Conservation (phyloP, 2,797 vertebrate genomes). For the Falco novaeseelandiae region DNA sequence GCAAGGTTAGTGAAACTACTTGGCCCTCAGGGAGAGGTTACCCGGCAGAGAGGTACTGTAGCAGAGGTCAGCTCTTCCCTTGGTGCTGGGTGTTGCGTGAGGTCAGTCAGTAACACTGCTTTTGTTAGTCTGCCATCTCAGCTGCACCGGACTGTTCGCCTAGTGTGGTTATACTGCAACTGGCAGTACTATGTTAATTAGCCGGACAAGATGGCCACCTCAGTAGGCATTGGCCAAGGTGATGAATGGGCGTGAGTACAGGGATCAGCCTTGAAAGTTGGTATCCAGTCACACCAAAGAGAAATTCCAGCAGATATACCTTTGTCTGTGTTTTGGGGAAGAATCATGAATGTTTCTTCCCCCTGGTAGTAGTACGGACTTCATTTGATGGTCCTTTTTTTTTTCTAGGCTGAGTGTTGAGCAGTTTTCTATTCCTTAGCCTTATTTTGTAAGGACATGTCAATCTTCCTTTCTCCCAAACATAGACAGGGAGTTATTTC, state of each 20-base stretch:
- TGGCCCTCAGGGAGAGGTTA: background rate
- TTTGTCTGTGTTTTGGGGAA: background rate
- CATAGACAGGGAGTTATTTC: background rate
- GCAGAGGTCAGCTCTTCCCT: background rate
- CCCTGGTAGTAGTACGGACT: background rate
- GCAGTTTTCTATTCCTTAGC: background rate
- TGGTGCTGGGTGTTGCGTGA: background rate
- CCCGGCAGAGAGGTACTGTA: background rate
- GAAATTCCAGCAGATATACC: background rate
- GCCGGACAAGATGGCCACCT: background rate
- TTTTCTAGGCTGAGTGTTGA: background rate
- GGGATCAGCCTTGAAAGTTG: background rate
- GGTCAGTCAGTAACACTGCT: background rate
- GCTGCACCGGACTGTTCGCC: background rate
- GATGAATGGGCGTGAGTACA: background rate
- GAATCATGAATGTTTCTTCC: background rate
- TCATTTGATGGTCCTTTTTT: background rate
- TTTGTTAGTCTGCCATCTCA: background rate
- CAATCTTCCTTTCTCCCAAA: background rate
- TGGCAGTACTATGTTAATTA: background rate
- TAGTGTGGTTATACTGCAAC: background rate
- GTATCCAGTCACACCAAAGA: background rate
- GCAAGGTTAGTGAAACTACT: background rate
- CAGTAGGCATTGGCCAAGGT: background rate
- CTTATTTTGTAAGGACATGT: background rate